Base-by-base conservation (phyloP, 2,888 invertebrate genomes). In the Scaeva pyrastri region DNA sequence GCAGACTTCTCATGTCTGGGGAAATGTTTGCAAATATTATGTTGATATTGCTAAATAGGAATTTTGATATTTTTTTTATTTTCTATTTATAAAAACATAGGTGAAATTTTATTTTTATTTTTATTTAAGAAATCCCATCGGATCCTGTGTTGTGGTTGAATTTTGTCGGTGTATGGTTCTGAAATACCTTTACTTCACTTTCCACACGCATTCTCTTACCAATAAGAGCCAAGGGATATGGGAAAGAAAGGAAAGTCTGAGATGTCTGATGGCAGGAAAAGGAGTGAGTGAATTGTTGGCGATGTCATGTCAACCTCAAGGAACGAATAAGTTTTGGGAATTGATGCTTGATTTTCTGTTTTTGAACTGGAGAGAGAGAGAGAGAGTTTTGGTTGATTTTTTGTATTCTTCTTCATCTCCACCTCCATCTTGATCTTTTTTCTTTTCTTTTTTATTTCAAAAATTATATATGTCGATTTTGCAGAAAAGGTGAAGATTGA, bases 11-110 rank as follows among this genome's bases (percentile, higher is more conserved):
- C 58, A 72, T 58, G 72, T 66, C 72, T 73, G 10, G 71, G 77
- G 62, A 76, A 71, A 71, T 78, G 56, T 81, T 81, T 75, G 56
- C 31, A 43, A 64, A 81, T 70, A 70, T 48, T 66, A 66, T 52
- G 50, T 68, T 68, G 68, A 68, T 39, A 68, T 76, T 74, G 21
- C 50, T 60, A 68, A 58, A 74, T 74, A 60, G 41, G 58, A 60
- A 52, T 73, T 73, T 73, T 58, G 19, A 26, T 26, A 16, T 52
- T 19, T 41, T 11, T 78, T 50, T 55, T 56, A 45, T 19, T 50
- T 36, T 36, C 11, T 39, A 19, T 7, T n/a, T 52, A 23, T 8
- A 39, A 31, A 31, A 31, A 31, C 31, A 16, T 36, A 31, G 56
- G 31, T 39, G 14, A 14, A 6, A 23, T 41, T 41, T 26, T 41